Conservation (phyloP, 2,888 invertebrate species). For the Heliconius sara region DNA sequence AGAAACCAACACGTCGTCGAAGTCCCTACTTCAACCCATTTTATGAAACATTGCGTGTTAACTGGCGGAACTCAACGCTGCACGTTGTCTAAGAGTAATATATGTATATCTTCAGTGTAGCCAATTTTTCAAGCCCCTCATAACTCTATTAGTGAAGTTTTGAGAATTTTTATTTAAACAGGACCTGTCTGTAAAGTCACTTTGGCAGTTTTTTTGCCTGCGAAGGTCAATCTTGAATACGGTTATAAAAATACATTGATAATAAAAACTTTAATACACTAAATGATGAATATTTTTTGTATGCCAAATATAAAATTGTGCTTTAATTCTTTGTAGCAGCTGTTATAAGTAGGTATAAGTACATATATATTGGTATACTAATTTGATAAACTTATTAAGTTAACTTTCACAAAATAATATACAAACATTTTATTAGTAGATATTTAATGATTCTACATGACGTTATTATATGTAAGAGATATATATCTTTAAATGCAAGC, state of each 20-base stretch:
- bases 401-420: neutral
- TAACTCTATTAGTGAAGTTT: constrained; percentile 12
- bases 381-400: neutral
- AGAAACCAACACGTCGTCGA: neutral
- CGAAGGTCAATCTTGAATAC: constrained; percentile 46
- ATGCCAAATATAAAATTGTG: neutral
- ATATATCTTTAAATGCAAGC: too few relatives aligned
- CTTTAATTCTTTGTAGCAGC: neutral
- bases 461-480: too few relatives aligned
- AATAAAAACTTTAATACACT: constrained; percentile 22
- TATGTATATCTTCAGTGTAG: neutral
- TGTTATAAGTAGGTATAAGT: neutral
- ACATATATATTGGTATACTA: neutral
- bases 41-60: too few relatives aligned
- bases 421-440: neutral
- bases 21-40: too few relatives aligned
- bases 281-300: constrained; percentile 18
- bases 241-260: constrained; percentile 23
- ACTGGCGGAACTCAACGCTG: neutral
- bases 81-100: neutral
- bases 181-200: constrained; percentile 48
- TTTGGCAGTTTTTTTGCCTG: constrained; percentile 49
- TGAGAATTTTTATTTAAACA: constrained; percentile 1
- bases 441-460: neutral
- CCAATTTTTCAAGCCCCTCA: neutral